Base-by-base conservation (phyloP, 2,888 invertebrate species). In the Limnephilus marmoratus region DNA sequence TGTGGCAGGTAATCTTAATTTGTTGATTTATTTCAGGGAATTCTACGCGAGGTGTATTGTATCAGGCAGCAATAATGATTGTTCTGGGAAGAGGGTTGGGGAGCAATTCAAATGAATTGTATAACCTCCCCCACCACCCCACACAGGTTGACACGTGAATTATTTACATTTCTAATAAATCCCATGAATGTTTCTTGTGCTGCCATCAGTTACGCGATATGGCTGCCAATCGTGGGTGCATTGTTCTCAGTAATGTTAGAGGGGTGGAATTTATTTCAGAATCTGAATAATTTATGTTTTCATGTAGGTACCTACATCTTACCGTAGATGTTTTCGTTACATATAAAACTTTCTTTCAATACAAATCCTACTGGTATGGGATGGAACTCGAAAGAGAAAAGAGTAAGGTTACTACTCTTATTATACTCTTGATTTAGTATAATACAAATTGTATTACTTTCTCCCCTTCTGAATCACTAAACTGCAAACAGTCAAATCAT, bases 201-300 rank as follows among this genome's bases (percentile, higher is more conserved):
- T 24, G 68, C 24, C 68, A 68, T 68, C 68, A 68, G 68, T 24
- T 68, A 68, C 68, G 24, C 68, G 68, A 68, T 68, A 68, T 68
- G 68, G 68, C 68, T 68, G 68, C 68, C 68, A 68, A 68, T 68
- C 68, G 7, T 24, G 24, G 5, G 68, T 68, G 68, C 68, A 68
- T 68, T 68, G 68, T 68, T 68, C 24, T 68, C 68, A 68, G 24
- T 68, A 24, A n/a, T 24, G 68, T 24, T n/a, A n/a, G n/a, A 24
- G n/a, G 68, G 68, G 68, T 68, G 68, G 68, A 68, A 68, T 68
- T 68, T 68, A 68, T 68, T 68, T 68, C 53, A 68, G 68, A 68
- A 68, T 24, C 68, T 2, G 24, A 68, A 68, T 68, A 24, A 68
- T 68, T 68, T 24, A 68, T 68, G 68, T 24, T 68, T 18, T 68